Percentiles rank a stretch among this genome's conserved stretches.
Conservation (phyloP, 2,113 vertebrate species). For the Poicephalus gulielmi region DNA sequence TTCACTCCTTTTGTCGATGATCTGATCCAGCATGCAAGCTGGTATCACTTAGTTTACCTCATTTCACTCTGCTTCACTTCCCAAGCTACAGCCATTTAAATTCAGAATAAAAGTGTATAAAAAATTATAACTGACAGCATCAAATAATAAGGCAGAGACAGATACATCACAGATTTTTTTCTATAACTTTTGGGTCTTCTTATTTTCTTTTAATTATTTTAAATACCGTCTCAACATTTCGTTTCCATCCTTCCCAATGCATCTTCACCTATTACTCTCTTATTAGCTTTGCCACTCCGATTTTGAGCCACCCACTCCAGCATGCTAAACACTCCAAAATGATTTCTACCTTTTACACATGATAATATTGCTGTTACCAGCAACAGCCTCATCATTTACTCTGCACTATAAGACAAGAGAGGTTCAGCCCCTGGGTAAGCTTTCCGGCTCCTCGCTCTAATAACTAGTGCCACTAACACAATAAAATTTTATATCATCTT, state of each 20-base stretch:
- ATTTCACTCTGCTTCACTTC: not conserved
- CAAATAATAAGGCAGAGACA: not conserved
- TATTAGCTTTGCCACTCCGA: conserved; percentile 9
- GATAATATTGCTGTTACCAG: not conserved
- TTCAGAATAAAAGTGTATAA: not conserved
- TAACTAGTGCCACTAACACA: conserved; percentile 71
- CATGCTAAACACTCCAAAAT: conserved; percentile 22
- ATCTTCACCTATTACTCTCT: not conserved
- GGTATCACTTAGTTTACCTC: not conserved
- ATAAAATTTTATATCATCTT: conserved; percentile 73
- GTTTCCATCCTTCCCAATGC: conserved; percentile 20
- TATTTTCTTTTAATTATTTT: not conserved
- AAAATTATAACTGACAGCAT: not conserved
- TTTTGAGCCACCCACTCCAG: not conserved
- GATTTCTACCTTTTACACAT: conserved; percentile 16
- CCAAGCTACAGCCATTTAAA: not conserved
- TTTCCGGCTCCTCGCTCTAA: conserved; percentile 69
- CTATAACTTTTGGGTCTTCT: not conserved
- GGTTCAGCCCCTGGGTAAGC: conserved; percentile 54
- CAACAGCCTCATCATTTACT: conserved; percentile 41
- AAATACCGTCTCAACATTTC: not conserved
- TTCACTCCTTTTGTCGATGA: not conserved
- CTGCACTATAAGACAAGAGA: conserved; percentile 43
- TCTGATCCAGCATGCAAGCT: not conserved
- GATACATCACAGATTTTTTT: not conserved